phyloP scores from a whole-genome alignment of 2,113 vertebrate genomes.

The Engraulis encrasicolus region DNA sequence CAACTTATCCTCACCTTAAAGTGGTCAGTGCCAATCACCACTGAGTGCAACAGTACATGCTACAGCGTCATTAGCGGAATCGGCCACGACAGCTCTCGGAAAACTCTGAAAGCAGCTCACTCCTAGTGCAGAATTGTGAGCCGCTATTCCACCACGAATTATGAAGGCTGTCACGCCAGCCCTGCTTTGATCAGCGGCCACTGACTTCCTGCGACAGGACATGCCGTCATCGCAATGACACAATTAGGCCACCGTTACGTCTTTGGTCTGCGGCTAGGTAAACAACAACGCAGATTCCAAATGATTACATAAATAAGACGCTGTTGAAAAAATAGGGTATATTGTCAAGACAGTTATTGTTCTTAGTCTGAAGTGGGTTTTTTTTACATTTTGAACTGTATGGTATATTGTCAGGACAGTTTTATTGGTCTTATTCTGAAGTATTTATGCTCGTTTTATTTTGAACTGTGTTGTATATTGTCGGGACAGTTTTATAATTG shows the following conservation, averaged over 20 bases:
- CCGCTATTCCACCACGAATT: too few relatives aligned
- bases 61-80: background rate
- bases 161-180: background rate
- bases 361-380: too few relatives aligned
- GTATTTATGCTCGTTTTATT: too few relatives aligned
- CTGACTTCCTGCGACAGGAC: background rate
- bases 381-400: too few relatives aligned
- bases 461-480: too few relatives aligned
- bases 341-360: too few relatives aligned
- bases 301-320: too few relatives aligned
- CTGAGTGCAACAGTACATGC: background rate
- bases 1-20: background rate
- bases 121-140: too few relatives aligned
- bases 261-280: background rate
- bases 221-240: background rate
- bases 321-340: too few relatives aligned
- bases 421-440: too few relatives aligned
- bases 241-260: background rate
- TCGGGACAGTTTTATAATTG: too few relatives aligned
- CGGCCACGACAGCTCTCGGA: background rate
- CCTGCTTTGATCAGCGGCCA: background rate
- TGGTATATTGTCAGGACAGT: too few relatives aligned
- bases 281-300: background rate
- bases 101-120: background rate
- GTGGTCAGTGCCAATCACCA: background rate